A percentile compares a stretch with the other conserved stretches of the same genome.
These are phyloP conservation scores for Lycodopsis pacificus DNA, from an alignment of 2,797 vertebrate genomes.

Conservation along the genomic window DNA sequence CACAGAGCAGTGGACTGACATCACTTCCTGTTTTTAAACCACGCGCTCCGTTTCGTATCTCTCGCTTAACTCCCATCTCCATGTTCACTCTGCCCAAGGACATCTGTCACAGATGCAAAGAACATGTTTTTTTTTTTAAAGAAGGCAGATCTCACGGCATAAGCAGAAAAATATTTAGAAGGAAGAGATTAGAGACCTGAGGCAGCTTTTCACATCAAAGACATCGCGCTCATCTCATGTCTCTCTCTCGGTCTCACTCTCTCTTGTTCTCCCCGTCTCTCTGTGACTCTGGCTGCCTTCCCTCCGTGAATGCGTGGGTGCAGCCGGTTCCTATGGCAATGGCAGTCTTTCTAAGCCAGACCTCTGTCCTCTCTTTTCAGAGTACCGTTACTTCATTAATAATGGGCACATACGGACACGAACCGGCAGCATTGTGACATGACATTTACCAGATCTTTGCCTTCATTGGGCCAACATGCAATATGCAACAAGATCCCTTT, in stretches of 20 bases:
- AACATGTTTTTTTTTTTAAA: conserved; percentile 42
- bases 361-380: conserved; percentile 61
- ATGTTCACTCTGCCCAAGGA: conserved; percentile 53
- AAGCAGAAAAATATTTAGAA: conserved; percentile 72
- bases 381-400: conserved; percentile 54
- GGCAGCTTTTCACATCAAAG: conserved; percentile 77
- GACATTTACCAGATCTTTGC: conserved; percentile 34
- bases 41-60: conserved; percentile 7
- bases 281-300: conserved; percentile 57
- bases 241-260: conserved; percentile 31
- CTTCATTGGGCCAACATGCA: conserved; percentile 10
- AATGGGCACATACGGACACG: conserved; percentile 40
- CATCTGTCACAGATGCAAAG: conserved; percentile 61
- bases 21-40: conserved; percentile 35
- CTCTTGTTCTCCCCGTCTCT: conserved; percentile 46
- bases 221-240: conserved; percentile 57
- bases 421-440: conserved; percentile 26
- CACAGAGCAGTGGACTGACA: conserved; percentile 52
- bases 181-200: conserved; percentile 69
- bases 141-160: conserved; percentile 58
- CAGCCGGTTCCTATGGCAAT: conserved; percentile 78
- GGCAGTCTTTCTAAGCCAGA: conserved; percentile 67
- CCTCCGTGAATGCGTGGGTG: conserved; percentile 67
- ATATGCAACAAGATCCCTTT: conserved; percentile 13
- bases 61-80: conserved; percentile 45